These are phyloP conservation scores for Conus ventricosus DNA, from an alignment of 1,140 invertebrate species.

Conservation along the genomic window DNA sequence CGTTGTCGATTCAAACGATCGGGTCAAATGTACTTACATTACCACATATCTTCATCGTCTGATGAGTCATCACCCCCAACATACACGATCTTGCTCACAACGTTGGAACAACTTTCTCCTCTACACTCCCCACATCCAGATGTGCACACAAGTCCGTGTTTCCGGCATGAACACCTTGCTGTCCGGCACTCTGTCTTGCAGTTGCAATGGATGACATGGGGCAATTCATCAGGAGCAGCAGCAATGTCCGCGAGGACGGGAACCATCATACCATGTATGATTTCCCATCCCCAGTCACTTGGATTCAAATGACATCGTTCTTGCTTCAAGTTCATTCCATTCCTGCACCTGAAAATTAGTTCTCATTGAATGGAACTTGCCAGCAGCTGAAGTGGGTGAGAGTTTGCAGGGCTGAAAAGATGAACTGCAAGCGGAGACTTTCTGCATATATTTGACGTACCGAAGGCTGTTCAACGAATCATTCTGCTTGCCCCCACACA, in stretches of 20 bases:
- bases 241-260: constrained; percentile 1
- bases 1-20: background rate
- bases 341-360: constrained; percentile 32
- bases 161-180: constrained; percentile 34
- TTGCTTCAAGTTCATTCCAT: background rate
- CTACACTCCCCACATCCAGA: constrained; percentile 37
- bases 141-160: constrained; percentile 30
- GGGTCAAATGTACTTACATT: background rate
- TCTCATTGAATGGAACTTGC: constrained; percentile 29
- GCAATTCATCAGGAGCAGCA: constrained; percentile 38
- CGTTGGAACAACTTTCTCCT: constrained; percentile 39
- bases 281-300: constrained; percentile 22
- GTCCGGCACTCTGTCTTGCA: constrained; percentile 19
- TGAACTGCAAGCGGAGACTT: background rate
- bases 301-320: background rate
- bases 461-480: constrained; percentile 7
- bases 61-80: too few species aligned
- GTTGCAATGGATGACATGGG: constrained; percentile 30
- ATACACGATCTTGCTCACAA: background rate
- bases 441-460: background rate
- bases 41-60: background rate
- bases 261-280: background rate
- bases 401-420: background rate
- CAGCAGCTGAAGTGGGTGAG: constrained; percentile 35
- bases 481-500: constrained; percentile 3